Conservation (phyloP, 2,113 vertebrate species). For the Lepus americanus region DNA sequence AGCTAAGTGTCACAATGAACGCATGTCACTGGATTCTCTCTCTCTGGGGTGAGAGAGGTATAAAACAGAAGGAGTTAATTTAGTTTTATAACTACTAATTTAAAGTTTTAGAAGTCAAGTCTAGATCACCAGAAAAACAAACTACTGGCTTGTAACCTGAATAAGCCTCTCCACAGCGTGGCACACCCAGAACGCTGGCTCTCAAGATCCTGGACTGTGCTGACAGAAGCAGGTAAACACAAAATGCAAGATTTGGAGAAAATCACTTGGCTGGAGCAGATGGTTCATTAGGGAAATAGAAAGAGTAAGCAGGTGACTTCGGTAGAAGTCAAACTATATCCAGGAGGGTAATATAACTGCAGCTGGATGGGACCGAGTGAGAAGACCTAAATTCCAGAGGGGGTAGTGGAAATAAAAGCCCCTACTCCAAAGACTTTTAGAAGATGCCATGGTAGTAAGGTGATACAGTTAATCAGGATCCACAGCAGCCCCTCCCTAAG, state of each 20-base stretch:
- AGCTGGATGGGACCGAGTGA: neutral
- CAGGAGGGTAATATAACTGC: neutral
- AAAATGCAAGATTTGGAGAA: constrained; percentile 23
- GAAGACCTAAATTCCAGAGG: no score
- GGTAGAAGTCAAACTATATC: neutral
- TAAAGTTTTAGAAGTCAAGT: constrained; percentile 37
- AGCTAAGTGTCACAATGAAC: neutral
- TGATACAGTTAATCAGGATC: neutral
- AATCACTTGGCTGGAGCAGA: neutral
- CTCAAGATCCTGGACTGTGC: neutral
- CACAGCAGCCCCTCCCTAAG: neutral
- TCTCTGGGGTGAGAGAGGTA: neutral
- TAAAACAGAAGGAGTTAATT: neutral
- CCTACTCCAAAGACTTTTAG: neutral
- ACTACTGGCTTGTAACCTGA: neutral
- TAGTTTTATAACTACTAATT: neutral
- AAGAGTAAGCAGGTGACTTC: neutral
- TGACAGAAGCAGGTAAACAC: neutral
- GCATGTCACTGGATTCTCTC: neutral
- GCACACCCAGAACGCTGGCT: neutral
- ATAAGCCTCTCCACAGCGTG: neutral
- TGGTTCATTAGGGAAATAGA: neutral
- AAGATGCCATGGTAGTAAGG: neutral
- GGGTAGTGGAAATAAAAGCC: neutral
- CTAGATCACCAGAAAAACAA: neutral